phyloP scores from a whole-genome alignment of 2,797 vertebrate genomes.

The Caiman crocodilus region DNA sequence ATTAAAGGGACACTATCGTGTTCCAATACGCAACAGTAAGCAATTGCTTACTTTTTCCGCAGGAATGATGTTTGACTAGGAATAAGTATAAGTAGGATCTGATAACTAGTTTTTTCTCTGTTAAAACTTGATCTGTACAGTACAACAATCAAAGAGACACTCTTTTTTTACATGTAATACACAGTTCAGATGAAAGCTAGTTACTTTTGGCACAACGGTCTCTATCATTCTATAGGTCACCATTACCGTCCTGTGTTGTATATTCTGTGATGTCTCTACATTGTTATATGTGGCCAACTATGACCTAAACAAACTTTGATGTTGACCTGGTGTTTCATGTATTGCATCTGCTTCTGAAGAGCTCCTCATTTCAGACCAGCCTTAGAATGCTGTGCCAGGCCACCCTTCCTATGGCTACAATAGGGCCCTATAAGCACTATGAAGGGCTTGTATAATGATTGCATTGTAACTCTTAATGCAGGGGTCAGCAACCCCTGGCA shows the following conservation, averaged over 20 bases:
- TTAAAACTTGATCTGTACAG: background rate
- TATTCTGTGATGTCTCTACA: background rate
- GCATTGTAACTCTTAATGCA: background rate
- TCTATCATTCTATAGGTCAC: background rate
- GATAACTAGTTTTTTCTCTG: background rate
- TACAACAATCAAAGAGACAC: background rate
- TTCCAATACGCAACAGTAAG: background rate
- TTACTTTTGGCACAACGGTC: background rate
- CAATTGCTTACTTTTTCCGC: background rate
- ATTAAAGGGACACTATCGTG: background rate
- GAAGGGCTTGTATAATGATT: background rate
- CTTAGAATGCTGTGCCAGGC: background rate
- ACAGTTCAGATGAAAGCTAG: background rate
- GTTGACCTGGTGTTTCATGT: background rate
- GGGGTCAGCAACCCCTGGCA: too few relatives aligned
- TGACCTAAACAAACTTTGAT: background rate
- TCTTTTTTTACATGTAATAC: background rate
- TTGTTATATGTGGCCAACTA: background rate
- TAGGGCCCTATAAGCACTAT: background rate
- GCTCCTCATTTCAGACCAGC: background rate
- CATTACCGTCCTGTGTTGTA: fast-evolving
- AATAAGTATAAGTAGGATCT: background rate
- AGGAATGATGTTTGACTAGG: background rate
- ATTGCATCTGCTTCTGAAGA: background rate
- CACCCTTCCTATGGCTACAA: background rate